Percentiles rank a stretch among this genome's conserved stretches.
These are phyloP conservation scores for Drosophila sulfurigaster DNA, from an alignment of 1,140 invertebrate genomes.

Conservation along the genomic window DNA sequence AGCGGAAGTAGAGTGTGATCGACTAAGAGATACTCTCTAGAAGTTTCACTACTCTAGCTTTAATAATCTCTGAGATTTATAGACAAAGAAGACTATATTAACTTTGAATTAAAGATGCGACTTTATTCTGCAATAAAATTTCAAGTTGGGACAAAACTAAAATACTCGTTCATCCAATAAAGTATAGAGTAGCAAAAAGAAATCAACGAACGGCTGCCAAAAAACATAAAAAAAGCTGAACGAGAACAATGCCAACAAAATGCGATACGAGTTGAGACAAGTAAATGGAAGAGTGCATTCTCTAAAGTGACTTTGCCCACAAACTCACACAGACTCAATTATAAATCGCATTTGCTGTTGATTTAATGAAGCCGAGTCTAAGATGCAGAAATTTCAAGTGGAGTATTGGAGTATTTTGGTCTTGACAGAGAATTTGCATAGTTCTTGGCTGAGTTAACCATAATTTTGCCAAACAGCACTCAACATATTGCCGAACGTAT, in stretches of 20 bases:
- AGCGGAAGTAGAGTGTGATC: too few relatives aligned
- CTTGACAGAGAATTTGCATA: conserved; percentile 14
- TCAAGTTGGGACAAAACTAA: too few relatives aligned
- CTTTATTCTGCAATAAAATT: too few relatives aligned
- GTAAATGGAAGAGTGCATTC: conserved; percentile 16
- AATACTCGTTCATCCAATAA: conserved; percentile 19
- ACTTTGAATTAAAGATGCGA: too few relatives aligned
- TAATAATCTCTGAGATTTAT: too few relatives aligned
- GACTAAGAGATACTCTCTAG: too few relatives aligned
- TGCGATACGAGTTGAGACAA: not conserved
- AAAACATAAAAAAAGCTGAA: conserved; percentile 5
- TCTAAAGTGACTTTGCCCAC: conserved; percentile 4
- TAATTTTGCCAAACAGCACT: conserved; percentile 14
- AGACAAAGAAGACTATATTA: too few relatives aligned
- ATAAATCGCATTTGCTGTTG: not conserved
- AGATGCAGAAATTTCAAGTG: not conserved
- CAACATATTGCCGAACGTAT: conserved; percentile 20
- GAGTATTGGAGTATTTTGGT: not conserved
- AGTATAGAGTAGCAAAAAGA: conserved; percentile 13
- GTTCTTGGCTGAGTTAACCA: not conserved
- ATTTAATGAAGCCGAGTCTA: not conserved
- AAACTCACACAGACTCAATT: conserved; percentile 6
- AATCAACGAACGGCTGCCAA: conserved; percentile 24
- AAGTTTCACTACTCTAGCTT: too few relatives aligned
- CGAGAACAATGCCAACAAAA: conserved; percentile 33